Percentiles rank a stretch among this genome's conserved stretches.
phyloP scores from a whole-genome alignment of 1,140 invertebrate genomes.

The Coenobita brevimanus region DNA sequence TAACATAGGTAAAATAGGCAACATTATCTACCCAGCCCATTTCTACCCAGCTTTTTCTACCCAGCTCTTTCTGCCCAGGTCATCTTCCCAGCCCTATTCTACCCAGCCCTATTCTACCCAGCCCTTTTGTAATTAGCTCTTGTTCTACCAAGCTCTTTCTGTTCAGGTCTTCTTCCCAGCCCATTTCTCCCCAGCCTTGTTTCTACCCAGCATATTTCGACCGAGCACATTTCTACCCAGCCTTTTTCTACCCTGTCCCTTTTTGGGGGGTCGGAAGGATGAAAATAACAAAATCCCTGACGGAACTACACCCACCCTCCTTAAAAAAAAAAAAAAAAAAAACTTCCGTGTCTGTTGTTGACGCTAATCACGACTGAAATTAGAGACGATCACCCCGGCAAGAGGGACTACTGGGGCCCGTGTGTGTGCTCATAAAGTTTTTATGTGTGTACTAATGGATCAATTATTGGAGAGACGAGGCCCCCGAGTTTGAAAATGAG shows the following conservation, averaged over 20 bases:
- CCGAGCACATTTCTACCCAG: not conserved
- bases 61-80: not conserved
- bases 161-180: not conserved
- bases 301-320: too few relatives aligned
- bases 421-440: conserved; percentile 34
- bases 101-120: not conserved
- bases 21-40: too few relatives aligned
- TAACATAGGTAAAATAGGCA: too few relatives aligned
- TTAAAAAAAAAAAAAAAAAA: too few relatives aligned
- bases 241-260: not conserved
- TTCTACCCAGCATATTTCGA: not conserved
- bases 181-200: not conserved
- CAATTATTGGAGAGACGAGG: not conserved
- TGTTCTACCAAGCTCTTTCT: not conserved
- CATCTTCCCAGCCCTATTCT: not conserved
- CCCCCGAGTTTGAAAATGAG: not conserved
- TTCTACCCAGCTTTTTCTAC: not conserved
- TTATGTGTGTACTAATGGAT: conserved; percentile 30
- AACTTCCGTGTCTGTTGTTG: not conserved
- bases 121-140: not conserved
- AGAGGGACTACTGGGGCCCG: conserved; percentile 27
- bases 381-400: conserved; percentile 28
- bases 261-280: not conserved
- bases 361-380: conserved; percentile 36
- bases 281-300: too few relatives aligned